Base-by-base conservation (phyloP, 2,888 invertebrate genomes). In the Agriopis leucophaearia region DNA sequence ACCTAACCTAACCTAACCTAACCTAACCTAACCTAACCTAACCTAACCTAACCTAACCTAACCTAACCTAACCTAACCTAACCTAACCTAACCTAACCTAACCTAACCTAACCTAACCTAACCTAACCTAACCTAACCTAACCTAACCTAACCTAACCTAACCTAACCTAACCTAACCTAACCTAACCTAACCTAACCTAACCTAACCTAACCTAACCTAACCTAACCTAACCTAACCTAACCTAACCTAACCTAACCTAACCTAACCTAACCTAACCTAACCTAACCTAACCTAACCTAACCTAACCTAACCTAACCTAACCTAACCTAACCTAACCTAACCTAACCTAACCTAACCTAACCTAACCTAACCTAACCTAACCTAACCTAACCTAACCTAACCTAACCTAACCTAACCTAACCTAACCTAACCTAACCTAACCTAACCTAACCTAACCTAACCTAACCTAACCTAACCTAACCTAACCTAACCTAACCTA, bases 1-100 rank as follows among this genome's bases (percentile, higher is more conserved):
- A 67, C 71, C 71, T 72, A 71, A 67, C 70, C 71, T 69, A 69
- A 72, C 73, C 72, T 71, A 73, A 71, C 44, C 36, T 36, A 47
- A 47, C 47, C 16, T 47, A 15, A 16, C 47, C 47, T 47, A 16
- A 16, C 16, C 47, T 15, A 47, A 16, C 16, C 47, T 47, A 47
- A 47, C 47, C 47, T 47, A 47, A 47, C 47, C 47, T 47, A 47
- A 47, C 47, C 47, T 47, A 47, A 47, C 47, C 47, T 47, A 47
- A 47, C 47, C 47, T 47, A 47, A 47, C 47, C 47, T 47, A 47
- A 47, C 47, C 47, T 47, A 47, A 47, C 47, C 47, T 47, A 47
- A 47, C 47, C 47, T 47, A 47, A 47, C 47, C 47, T 47, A 47
- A 47, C 47, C 47, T 47, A 47, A 47, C 47, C 47, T 47, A 47